Conservation (phyloP, 2,113 vertebrate genomes). For the Microtus pennsylvanicus region DNA sequence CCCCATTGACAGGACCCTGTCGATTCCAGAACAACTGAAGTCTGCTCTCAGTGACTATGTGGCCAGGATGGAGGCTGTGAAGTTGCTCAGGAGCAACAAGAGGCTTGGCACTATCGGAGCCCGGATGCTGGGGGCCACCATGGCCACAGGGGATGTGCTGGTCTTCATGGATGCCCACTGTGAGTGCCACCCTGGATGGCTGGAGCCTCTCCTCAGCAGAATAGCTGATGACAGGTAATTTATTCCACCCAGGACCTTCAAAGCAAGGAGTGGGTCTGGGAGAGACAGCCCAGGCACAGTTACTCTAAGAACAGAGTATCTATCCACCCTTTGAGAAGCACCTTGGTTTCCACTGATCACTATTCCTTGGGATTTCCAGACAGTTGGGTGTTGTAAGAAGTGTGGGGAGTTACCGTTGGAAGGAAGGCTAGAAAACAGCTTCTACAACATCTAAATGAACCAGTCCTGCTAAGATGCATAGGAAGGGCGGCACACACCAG, state of each 20-base stretch:
- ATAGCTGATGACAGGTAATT: conserved; percentile 91
- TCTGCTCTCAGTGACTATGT: conserved; percentile 91
- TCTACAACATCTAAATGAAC: neutral
- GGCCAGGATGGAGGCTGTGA: conserved; percentile 90
- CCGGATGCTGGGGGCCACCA: conserved; percentile 91
- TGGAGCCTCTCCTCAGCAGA: conserved; percentile 93
- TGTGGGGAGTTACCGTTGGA: neutral
- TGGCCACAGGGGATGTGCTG: conserved; percentile 90
- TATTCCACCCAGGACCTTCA: accelerated
- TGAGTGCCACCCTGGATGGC: conserved; percentile 93
- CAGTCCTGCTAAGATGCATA: neutral
- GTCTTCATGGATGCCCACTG: conserved; percentile 95
- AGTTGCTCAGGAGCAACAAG: conserved; percentile 91
- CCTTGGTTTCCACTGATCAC: neutral
- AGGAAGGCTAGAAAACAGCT: neutral
- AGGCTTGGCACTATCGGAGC: conserved; percentile 90
- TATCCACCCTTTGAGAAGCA: neutral
- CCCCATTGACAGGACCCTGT: conserved; percentile 25
- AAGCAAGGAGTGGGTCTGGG: neutral
- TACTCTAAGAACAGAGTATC: neutral
- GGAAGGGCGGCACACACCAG: neutral
- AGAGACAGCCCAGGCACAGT: neutral
- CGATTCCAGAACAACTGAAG: conserved; percentile 89
- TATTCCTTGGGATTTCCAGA: neutral
- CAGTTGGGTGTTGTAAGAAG: neutral